Evolutionary conservation across 2,797 vertebrate genomes (phyloP), one percentile per base, ranked within the genome.

Genomic region (Poecile montanus): DNA sequence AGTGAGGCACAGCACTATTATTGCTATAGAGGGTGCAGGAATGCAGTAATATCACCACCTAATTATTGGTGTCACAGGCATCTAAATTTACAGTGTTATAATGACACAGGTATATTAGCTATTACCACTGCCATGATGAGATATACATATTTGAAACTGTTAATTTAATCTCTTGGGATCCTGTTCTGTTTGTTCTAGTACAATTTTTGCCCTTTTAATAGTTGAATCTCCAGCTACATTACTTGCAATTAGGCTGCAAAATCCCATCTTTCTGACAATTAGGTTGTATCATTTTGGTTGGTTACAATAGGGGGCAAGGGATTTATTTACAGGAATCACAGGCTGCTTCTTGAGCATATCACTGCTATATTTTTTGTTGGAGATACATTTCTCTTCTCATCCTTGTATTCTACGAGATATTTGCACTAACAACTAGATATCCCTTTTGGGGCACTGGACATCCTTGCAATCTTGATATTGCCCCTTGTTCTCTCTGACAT

Each of bases 131-230:
- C 16, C n/a, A 48, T 58, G 50, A 90, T 70, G 42, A 94, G 58
- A 50, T 58, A 44, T 11, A 56, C 38, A 25, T 44, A 73, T 86
- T 68, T 90, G 47, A 93, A 90, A 85, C n/a, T 36, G 11, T 71
- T 80, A 88, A 89, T 89, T 89, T 94, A 89, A 70, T 88, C 85
- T 91, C 82, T 77, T 84, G 66, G 54, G 58, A 36, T 88, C 82
- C 34, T 91, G 16, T 62, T 93, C 84, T 91, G 61, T 92, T 91
- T 93, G 18, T 36, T 82, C 19, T 81, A 13, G 63, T 67, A 85
- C 45, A 85, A 50, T 82, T 93, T 91, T 89, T 92, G 15, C 38
- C 79, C 38, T 82, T 92, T 76, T 67, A 84, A 54, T 71, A 84
- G 26, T 65, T 93, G 85, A 62, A 71, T 67, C 27, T 89, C 32